Percentiles rank a stretch among this genome's conserved stretches.
These are phyloP conservation scores for Microtus pennsylvanicus DNA, from an alignment of 2,113 vertebrate genomes.

Conservation along the genomic window DNA sequence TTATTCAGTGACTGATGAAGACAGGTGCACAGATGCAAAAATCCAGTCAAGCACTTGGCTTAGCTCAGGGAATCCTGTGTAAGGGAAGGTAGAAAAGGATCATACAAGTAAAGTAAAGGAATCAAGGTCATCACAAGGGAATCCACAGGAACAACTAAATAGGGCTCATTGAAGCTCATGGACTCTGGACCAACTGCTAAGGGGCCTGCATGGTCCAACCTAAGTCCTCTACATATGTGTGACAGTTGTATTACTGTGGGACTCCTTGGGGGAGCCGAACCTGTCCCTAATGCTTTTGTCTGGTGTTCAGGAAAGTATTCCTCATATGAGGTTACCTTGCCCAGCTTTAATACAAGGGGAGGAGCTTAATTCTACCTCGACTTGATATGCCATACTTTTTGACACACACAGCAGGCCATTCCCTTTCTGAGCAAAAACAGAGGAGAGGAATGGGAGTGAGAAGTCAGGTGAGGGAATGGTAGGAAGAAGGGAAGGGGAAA, in stretches of 20 bases:
- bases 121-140: not conserved
- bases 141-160: not conserved
- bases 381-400: not conserved
- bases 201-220: not conserved
- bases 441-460: not conserved
- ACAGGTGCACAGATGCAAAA: not conserved
- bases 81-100: not conserved
- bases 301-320: not conserved
- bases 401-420: not conserved
- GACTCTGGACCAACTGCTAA: not conserved
- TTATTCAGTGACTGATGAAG: not conserved
- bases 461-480: fast-evolving
- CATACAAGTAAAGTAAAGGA: no score
- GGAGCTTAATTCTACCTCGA: not conserved
- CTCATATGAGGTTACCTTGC: not conserved
- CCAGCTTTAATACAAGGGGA: not conserved
- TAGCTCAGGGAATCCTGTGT: not conserved
- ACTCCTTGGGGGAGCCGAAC: not conserved
- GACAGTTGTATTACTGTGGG: not conserved
- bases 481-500: not conserved
- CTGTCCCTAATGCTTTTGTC: not conserved
- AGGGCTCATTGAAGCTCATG: not conserved
- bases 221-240: not conserved
- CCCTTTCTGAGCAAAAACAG: not conserved
- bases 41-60: not conserved